Percentiles rank a stretch among this genome's conserved stretches.
Evolutionary conservation across 1,140 invertebrate species (phyloP).

Genomic region (Conus ventricosus): DNA sequence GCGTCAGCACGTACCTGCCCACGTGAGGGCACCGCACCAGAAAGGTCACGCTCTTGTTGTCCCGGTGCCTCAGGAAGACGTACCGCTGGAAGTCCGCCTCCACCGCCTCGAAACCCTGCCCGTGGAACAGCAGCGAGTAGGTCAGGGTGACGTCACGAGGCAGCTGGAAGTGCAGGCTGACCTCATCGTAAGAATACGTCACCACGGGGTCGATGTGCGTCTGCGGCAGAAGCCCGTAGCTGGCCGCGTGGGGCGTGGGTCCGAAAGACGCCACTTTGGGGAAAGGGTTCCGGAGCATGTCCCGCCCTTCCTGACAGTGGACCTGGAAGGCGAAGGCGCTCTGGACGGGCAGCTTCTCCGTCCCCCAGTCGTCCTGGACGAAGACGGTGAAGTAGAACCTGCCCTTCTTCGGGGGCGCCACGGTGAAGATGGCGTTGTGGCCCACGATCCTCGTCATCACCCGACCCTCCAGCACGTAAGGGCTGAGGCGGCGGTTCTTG

Average conservation of each 20-base stretch:
- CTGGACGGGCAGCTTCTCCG: constrained; percentile 60
- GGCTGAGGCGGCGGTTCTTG: constrained; percentile 55
- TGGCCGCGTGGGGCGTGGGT: constrained; percentile 61
- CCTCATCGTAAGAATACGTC: constrained; percentile 64
- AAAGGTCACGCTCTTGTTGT: constrained; percentile 60
- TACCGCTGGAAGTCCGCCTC: constrained; percentile 67
- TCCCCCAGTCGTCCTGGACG: constrained; percentile 67
- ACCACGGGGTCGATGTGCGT: constrained; percentile 70
- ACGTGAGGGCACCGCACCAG: constrained; percentile 67
- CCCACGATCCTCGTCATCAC: constrained; percentile 67
- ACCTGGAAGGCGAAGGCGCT: constrained; percentile 71
- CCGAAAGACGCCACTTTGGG: constrained; percentile 68
- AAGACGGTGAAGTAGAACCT: constrained; percentile 70
- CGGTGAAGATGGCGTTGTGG: constrained; percentile 69
- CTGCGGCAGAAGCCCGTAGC: constrained; percentile 60
- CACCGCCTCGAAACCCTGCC: constrained; percentile 57
- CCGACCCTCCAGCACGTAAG: constrained; percentile 62
- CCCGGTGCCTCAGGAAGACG: constrained; percentile 65
- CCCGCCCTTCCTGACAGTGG: constrained; percentile 64
- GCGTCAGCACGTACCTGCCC: constrained; percentile 70
- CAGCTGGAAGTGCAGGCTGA: constrained; percentile 64
- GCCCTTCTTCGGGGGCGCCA: constrained; percentile 68
- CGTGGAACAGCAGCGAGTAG: constrained; percentile 64
- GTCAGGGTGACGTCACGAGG: constrained; percentile 59
- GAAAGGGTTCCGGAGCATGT: constrained; percentile 62